Evolutionary conservation across 2,888 invertebrate genomes (phyloP).

Genomic region (Podabrus alpinus): DNA sequence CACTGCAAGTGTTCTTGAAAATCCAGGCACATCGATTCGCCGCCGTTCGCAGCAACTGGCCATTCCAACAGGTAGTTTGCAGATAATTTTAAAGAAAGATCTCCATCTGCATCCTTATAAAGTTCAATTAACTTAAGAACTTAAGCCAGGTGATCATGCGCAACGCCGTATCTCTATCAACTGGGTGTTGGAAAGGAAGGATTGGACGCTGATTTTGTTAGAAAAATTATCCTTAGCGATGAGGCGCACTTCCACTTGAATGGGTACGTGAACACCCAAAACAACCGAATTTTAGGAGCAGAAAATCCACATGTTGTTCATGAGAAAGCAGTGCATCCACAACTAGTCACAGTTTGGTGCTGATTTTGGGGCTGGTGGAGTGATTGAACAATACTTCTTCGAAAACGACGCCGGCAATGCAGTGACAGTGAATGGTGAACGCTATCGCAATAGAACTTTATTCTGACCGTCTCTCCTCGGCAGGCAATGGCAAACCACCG

Average conservation of each 20-base stretch:
- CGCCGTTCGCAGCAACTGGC: not conserved
- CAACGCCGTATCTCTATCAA: not conserved
- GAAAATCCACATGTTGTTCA: not conserved
- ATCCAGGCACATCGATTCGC: not conserved
- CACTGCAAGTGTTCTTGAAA: not conserved
- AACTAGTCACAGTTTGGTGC: too few relatives aligned
- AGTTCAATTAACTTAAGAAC: conserved; percentile 22
- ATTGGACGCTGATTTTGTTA: not conserved
- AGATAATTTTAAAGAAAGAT: not conserved
- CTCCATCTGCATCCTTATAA: conserved; percentile 22
- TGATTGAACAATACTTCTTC: too few relatives aligned
- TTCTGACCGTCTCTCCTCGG: too few relatives aligned
- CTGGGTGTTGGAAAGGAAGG: not conserved
- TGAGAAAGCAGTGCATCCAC: not conserved
- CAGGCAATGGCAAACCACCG: too few relatives aligned
- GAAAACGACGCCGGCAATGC: too few relatives aligned
- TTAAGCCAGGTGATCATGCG: conserved; percentile 6
- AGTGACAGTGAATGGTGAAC: too few relatives aligned
- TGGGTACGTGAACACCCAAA: not conserved
- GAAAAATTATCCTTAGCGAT: conserved; percentile 3
- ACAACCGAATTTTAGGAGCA: not conserved
- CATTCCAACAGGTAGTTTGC: not conserved
- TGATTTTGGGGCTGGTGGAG: not conserved
- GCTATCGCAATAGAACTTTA: too few relatives aligned
- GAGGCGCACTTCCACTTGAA: conserved; percentile 2